Percentiles rank a stretch among this genome's conserved stretches.
phyloP scores from a whole-genome alignment of 2,113 vertebrate genomes.

The Microtus montanus region DNA sequence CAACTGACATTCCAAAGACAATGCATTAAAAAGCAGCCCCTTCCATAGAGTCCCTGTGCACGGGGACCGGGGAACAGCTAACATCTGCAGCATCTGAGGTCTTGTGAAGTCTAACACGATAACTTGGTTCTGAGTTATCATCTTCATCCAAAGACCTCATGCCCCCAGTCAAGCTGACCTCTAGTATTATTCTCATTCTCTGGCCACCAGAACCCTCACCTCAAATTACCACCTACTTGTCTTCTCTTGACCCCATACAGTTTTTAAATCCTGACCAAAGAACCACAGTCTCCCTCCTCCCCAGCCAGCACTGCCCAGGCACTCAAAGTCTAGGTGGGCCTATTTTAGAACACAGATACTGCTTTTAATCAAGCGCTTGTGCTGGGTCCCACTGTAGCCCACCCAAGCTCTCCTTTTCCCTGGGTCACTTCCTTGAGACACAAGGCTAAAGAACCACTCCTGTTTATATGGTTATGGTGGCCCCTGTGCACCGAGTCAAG shows the following conservation, averaged over 20 bases:
- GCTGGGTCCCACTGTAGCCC: neutral
- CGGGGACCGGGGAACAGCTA: neutral
- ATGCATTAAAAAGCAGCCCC: neutral
- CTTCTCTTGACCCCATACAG: neutral
- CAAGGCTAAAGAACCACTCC: neutral
- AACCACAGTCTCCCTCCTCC: neutral
- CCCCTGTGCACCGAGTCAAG: neutral
- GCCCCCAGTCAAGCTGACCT: neutral
- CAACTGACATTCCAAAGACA: neutral
- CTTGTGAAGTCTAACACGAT: neutral
- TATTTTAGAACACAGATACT: neutral
- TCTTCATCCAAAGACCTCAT: neutral
- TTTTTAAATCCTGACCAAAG: neutral
- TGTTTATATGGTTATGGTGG: neutral
- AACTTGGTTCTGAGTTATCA: too few relatives aligned
- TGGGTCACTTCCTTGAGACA: neutral
- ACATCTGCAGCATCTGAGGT: neutral
- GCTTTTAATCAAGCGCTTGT: neutral
- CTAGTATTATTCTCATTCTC: neutral
- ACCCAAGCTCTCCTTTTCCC: neutral
- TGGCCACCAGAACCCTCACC: neutral
- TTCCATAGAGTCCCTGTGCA: neutral
- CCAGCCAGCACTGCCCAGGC: neutral
- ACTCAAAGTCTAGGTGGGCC: neutral
- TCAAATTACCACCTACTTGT: neutral